Evolutionary conservation across 35 echinoderm and acorn worm genomes (phyloP), one percentile per base, ranked within the genome.

Genomic region (Patiria miniata): DNA sequence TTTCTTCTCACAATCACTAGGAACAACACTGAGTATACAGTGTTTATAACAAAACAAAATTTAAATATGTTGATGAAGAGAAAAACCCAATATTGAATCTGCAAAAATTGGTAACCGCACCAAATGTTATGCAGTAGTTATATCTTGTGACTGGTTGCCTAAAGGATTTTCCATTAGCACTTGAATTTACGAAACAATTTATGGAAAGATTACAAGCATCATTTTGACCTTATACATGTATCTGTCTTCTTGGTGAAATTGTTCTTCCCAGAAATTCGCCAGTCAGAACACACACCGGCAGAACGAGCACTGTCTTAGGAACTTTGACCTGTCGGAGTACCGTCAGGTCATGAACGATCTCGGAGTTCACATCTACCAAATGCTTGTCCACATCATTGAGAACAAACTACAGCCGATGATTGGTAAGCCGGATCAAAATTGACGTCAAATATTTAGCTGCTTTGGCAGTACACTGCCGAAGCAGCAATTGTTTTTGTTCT

Each of bases 291-390:
- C 89, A 32, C 79, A 81, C 7, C 34, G 90, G 39, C 96, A 98
- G 89, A 98, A 98, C 79, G 89, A 86, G 36, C 92, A 98, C 89
- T 98, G 96, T 81, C 69, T 98, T n/a, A 68, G 96, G 29, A 98
- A 98, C 89, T 98, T 98, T 98, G 96, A 98, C 78, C 85, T 98
- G 73, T 98, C 92, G 40, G 96, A 98, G 81, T 94, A 94, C 65
- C 78, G 96, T 29, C 92, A 89, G 18, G 96, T 98, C 21, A 94
- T 94, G 92, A 98, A 98, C 58, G 96, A 98, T 39, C 79, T 98
- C 2, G 96, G 92, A 21, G 85, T 98, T 6, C 96, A 98, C 73
- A 98, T 94, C 68, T 99, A 99, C 51, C 96, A 99, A 76, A 94
- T 94, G 90, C 38, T 99, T 52, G 86, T 99, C 40, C 87, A 87